phyloP scores from a whole-genome alignment of 2,797 vertebrate genomes.

The Acrossocheilus fasciatus region DNA sequence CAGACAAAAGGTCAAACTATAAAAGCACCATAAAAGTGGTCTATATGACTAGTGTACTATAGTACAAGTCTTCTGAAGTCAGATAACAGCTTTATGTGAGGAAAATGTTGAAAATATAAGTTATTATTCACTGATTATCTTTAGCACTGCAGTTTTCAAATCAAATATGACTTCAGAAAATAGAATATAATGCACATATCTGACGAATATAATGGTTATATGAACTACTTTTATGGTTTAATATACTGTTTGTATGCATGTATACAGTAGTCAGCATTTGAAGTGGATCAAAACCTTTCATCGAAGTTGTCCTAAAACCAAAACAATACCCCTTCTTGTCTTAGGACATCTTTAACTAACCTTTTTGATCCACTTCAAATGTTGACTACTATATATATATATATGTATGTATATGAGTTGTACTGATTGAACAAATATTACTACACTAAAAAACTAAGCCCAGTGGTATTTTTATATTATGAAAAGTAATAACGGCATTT shows the following conservation, averaged over 20 bases:
- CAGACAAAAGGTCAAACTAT: constrained; percentile 8
- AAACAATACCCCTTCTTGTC: too few species aligned
- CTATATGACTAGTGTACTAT: neutral
- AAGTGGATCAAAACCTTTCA: too few species aligned
- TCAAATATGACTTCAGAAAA: neutral
- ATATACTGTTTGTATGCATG: too few species aligned
- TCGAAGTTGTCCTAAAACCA: too few species aligned
- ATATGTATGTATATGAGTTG: neutral
- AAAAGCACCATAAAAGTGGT: constrained; percentile 9
- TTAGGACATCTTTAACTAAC: too few species aligned
- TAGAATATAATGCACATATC: neutral
- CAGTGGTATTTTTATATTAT: neutral
- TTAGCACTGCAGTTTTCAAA: neutral
- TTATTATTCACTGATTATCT: neutral
- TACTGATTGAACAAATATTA: neutral
- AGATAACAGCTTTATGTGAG: neutral
- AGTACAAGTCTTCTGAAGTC: neutral
- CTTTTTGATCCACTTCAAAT: too few species aligned
- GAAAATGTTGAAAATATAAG: neutral
- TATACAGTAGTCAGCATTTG: too few species aligned
- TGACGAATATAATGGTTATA: neutral
- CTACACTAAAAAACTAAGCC: neutral
- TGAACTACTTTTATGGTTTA: neutral
- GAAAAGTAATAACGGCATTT: neutral
- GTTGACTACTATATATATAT: too few species aligned